Conservation (phyloP, 2,888 invertebrate species). For the Marasmarcha lunaedactyla region DNA sequence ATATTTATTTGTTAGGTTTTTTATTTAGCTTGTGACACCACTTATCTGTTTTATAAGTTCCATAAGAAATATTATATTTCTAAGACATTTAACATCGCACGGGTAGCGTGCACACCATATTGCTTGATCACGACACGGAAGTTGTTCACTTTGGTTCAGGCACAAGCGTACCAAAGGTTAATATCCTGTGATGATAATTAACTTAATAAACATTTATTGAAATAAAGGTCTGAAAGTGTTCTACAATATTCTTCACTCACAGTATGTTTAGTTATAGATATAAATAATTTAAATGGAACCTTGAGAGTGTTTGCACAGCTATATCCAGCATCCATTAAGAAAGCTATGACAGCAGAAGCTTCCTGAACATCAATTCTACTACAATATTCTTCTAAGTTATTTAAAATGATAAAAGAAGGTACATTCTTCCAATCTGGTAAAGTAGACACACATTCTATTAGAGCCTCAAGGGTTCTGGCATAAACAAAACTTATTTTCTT, state of each 20-base stretch:
- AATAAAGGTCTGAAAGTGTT: constrained; percentile 17
- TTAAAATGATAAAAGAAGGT: constrained; percentile 47
- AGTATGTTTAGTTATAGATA: constrained; percentile 30
- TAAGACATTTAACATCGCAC: no score
- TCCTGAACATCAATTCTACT: constrained; percentile 30
- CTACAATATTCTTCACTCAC: constrained; percentile 37
- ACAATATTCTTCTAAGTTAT: constrained; percentile 42
- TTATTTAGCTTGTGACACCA: no score
- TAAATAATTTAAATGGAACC: constrained; percentile 25
- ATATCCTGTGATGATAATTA: no score
- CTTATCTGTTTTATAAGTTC: no score
- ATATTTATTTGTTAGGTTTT: no score
- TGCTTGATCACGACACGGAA: no score
- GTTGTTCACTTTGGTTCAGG: no score
- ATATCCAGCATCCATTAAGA: constrained; percentile 34
- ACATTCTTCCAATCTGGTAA: constrained; percentile 47
- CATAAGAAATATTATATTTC: no score
- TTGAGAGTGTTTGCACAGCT: constrained; percentile 31
- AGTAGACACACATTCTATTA: constrained; percentile 40
- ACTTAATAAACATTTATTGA: no score
- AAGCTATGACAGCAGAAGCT: constrained; percentile 43
- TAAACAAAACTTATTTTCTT: constrained; percentile 60
- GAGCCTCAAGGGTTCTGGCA: constrained; percentile 33
- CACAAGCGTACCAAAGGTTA: no score
- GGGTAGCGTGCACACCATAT: no score